Percentiles rank a stretch among this genome's conserved stretches.
Evolutionary conservation across 2,797 vertebrate species (phyloP).

Genomic region (Esox lucius): DNA sequence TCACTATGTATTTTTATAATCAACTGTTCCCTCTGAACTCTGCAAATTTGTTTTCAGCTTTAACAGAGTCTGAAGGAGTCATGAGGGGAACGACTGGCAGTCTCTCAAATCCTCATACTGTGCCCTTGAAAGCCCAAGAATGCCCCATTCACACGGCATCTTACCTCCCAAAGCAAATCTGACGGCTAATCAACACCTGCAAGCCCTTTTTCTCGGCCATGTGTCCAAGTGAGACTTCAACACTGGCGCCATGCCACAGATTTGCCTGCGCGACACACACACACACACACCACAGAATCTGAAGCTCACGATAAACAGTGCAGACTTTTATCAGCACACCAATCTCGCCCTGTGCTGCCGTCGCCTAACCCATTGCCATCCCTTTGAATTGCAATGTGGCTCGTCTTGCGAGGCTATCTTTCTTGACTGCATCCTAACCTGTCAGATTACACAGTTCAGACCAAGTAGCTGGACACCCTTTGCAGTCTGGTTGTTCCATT

Average conservation of each 20-base stretch:
- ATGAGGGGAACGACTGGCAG: conserved; percentile 58
- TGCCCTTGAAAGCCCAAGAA: conserved; percentile 78
- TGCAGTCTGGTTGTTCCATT: conserved; percentile 37
- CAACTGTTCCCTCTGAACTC: not conserved
- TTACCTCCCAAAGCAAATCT: conserved; percentile 75
- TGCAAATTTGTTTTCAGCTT: conserved; percentile 25
- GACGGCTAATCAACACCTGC: conserved; percentile 81
- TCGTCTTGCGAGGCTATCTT: conserved; percentile 48
- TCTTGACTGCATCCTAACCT: conserved; percentile 41
- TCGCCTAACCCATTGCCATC: conserved; percentile 35
- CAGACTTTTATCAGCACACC: conserved; percentile 59
- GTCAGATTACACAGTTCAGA: conserved; percentile 49
- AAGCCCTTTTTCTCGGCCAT: conserved; percentile 64
- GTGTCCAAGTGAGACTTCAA: conserved; percentile 76
- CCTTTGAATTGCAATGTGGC: conserved; percentile 54
- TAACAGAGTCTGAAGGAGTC: conserved; percentile 37
- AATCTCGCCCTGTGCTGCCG: conserved; percentile 49
- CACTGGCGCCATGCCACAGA: conserved; percentile 70
- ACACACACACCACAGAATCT: conserved; percentile 35
- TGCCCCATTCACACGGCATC: conserved; percentile 65
- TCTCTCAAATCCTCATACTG: conserved; percentile 60
- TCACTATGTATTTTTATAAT: no score
- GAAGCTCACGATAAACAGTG: conserved; percentile 52
- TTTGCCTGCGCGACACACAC: conserved; percentile 45
- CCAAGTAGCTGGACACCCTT: conserved; percentile 17